Conservation (phyloP, 2,888 invertebrate species). For the Enchytraeus crypticus region DNA sequence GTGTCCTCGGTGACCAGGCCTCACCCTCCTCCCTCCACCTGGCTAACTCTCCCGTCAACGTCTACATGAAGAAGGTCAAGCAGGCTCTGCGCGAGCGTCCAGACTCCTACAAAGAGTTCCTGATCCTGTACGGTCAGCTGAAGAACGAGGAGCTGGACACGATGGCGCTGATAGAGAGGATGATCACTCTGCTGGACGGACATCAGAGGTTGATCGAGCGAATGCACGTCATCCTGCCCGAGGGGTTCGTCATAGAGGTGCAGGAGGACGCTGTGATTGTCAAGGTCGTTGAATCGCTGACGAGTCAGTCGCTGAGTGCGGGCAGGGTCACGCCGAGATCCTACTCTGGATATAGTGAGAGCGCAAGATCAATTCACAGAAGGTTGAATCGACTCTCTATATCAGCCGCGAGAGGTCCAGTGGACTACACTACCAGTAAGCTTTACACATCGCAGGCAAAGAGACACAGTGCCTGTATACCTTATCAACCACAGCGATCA, state of each 20-base stretch:
- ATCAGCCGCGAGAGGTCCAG: too few species aligned
- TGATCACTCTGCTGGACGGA: conserved; percentile 19
- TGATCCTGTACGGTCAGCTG: conserved; percentile 5
- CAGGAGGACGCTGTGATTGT: conserved; percentile 26
- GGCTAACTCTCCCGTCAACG: too few species aligned
- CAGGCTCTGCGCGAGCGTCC: too few species aligned
- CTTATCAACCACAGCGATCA: too few species aligned
- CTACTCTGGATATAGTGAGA: not conserved
- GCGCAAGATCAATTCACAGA: too few species aligned
- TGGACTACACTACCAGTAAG: too few species aligned
- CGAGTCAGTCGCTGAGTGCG: not conserved
- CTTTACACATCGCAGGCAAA: too few species aligned
- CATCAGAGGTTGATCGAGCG: conserved; percentile 18
- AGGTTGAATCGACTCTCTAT: too few species aligned
- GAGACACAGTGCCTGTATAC: too few species aligned
- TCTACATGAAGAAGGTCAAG: too few species aligned
- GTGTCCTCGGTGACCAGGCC: too few species aligned
- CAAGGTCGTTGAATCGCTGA: conserved; percentile 11
- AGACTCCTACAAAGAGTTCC: conserved; percentile 14
- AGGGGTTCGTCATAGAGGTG: conserved; percentile 14
- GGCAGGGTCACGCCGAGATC: not conserved
- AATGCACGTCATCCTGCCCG: conserved; percentile 21
- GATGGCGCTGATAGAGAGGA: conserved; percentile 13
- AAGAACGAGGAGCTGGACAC: conserved; percentile 1
- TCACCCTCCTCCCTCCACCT: too few species aligned